Percentiles rank a stretch among this genome's conserved stretches.
phyloP scores from a whole-genome alignment of 2,888 invertebrate species.

The Platerodrilus igneus region DNA sequence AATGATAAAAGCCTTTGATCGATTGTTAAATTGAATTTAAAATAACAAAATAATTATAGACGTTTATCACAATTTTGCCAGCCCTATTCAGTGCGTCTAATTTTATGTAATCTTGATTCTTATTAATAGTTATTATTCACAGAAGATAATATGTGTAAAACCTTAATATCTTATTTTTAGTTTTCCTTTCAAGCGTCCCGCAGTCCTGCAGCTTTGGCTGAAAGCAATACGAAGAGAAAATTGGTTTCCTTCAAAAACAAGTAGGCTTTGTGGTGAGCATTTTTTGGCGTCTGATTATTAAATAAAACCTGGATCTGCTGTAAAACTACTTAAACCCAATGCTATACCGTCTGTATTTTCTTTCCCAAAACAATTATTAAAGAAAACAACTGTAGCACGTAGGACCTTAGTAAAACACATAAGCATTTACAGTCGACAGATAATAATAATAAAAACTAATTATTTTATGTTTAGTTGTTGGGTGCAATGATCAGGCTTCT shows the following conservation, averaged over 20 bases:
- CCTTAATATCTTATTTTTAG: no score
- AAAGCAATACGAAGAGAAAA: constrained; percentile 26
- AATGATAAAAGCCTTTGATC: no score
- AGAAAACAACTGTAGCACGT: not conserved
- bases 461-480: no score
- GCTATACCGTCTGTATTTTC: constrained; percentile 24
- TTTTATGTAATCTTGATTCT: constrained; percentile 1
- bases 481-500: no score
- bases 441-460: no score
- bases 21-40: no score
- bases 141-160: no score
- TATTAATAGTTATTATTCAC: constrained; percentile 14
- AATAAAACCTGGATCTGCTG: constrained; percentile 4
- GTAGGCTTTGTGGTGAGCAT: constrained; percentile 27
- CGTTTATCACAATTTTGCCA: not conserved
- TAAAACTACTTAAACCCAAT: constrained; percentile 22
- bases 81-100: not conserved
- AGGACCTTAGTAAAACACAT: not conserved
- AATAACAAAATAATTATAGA: not conserved
- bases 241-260: constrained; percentile 27
- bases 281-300: constrained; percentile 17
- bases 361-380: constrained; percentile 19
- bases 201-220: constrained; percentile 26
- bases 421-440: no score
- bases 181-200: constrained; percentile 24